Percentiles rank a stretch among this genome's conserved stretches.
Conservation (phyloP, 2,113 vertebrate species). For the Ctenomys sociabilis region DNA sequence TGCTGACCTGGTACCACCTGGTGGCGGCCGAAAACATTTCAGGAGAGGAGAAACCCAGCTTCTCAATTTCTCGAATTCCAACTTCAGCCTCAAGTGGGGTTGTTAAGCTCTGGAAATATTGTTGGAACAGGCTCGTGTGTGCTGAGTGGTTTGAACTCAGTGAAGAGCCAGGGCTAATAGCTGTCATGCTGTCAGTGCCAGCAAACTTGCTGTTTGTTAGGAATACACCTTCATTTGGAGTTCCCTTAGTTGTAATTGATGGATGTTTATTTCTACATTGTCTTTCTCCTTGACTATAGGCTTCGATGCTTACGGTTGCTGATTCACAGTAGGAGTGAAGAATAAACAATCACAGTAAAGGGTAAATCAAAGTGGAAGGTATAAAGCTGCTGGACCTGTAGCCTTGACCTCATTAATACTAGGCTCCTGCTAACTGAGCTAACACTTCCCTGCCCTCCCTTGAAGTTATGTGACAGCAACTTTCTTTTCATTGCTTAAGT, state of each 20-base stretch:
- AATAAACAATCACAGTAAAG: neutral
- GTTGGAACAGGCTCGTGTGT: neutral
- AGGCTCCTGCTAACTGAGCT: constrained; percentile 63
- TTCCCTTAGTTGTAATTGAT: neutral
- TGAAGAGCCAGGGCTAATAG: neutral
- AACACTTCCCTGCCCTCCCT: neutral
- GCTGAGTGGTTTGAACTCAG: neutral
- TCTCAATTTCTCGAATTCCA: neutral
- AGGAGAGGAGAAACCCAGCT: constrained; percentile 11
- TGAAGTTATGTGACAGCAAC: constrained; percentile 56
- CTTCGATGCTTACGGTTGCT: neutral
- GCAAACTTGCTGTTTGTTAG: neutral
- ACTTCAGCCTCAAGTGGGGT: neutral
- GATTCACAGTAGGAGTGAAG: neutral
- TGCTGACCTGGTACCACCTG: constrained; percentile 77
- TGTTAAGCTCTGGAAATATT: neutral
- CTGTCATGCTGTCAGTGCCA: neutral
- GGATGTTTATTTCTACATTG: neutral
- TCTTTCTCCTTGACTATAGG: neutral
- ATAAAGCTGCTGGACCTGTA: neutral
- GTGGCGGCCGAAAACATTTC: constrained; percentile 72
- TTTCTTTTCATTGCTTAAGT: constrained; percentile 60
- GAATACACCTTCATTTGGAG: neutral
- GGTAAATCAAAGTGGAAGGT: neutral
- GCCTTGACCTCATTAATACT: constrained; percentile 72